These are phyloP conservation scores for Heliconius hewitsoni DNA, from an alignment of 1,140 invertebrate genomes.

Conservation along the genomic window DNA sequence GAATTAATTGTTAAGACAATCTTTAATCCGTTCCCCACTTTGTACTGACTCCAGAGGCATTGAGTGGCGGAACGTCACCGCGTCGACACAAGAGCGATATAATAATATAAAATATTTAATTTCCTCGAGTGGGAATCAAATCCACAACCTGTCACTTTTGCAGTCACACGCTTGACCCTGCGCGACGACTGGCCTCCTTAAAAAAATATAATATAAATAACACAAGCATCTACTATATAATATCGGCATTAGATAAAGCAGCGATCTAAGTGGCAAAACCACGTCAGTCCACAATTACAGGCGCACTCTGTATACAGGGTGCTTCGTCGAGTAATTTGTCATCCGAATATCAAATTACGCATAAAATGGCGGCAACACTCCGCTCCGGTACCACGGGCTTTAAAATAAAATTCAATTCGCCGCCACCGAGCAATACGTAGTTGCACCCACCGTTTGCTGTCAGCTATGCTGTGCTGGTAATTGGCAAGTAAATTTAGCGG, in stretches of 20 bases:
- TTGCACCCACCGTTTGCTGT: slow-evolving; percentile 55
- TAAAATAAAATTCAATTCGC: slow-evolving; percentile 76
- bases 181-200: too few relatives aligned
- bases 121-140: too few relatives aligned
- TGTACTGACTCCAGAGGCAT: too few relatives aligned
- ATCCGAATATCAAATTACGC: slow-evolving; percentile 79
- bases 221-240: background rate
- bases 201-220: background rate
- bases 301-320: slow-evolving; percentile 48
- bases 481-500: slow-evolving; percentile 64
- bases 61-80: too few relatives aligned
- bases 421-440: slow-evolving; percentile 57
- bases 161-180: too few relatives aligned
- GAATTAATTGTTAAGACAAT: too few relatives aligned
- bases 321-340: slow-evolving; percentile 74
- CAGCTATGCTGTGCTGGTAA: slow-evolving; percentile 51
- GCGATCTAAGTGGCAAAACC: background rate
- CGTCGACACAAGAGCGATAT: too few relatives aligned
- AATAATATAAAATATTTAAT: too few relatives aligned
- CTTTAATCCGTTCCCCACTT: too few relatives aligned
- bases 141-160: too few relatives aligned
- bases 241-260: background rate
- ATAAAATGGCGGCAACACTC: slow-evolving; percentile 74
- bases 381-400: slow-evolving; percentile 58
- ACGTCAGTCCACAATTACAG: slow-evolving; percentile 64